Base-by-base conservation (phyloP, 2,113 vertebrate genomes). In the Brachyistius frenatus region DNA sequence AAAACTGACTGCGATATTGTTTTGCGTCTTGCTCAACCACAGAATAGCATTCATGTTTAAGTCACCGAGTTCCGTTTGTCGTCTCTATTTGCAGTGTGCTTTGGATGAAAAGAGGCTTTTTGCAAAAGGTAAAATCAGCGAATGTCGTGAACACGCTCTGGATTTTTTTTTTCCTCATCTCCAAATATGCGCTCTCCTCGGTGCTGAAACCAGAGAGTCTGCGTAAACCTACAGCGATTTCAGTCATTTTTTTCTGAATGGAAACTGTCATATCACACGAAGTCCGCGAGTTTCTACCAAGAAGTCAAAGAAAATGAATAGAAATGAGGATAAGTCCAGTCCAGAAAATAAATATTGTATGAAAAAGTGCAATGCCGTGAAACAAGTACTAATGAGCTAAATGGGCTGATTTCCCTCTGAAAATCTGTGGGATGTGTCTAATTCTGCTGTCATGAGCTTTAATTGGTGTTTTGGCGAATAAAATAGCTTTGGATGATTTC, bases 121-220 rank as follows among this genome's bases (percentile, higher is more conserved):
- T 52, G 15, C 1, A 49, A 7, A 23, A 36, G 3, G 8, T 9
- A 0, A 63, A 49, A 23, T 37, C 1, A 65, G 15, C 47, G 37
- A 36, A 50, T 11, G 4, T 11, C 5, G 2, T 44, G 41, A 23
- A 23, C 23, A 23, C 23, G 23, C 23, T 23, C 23, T 23, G 23
- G 23, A 1, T 23, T 23, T 23, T 23, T 23, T 23, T 23, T 23
- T 13, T 44, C 41, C 41, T 13, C 41, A 50, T 54, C 53, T 30
- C 8, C 3, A 33, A 23, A 53, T 66, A 0, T 52, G 61, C 69
- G 81, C 88, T 90, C n/a, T 92, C 89, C 86, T 47, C 41, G 90
- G 92, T 92, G 64, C 90, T 90, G 89, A 92, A 90, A 78, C 37
- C 2, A 35, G 5, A 31, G 66, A 37, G 9, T 78, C 6, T 49